These are phyloP conservation scores for Agrotis clavis DNA, from an alignment of 2,888 invertebrate genomes.

Conservation along the genomic window DNA sequence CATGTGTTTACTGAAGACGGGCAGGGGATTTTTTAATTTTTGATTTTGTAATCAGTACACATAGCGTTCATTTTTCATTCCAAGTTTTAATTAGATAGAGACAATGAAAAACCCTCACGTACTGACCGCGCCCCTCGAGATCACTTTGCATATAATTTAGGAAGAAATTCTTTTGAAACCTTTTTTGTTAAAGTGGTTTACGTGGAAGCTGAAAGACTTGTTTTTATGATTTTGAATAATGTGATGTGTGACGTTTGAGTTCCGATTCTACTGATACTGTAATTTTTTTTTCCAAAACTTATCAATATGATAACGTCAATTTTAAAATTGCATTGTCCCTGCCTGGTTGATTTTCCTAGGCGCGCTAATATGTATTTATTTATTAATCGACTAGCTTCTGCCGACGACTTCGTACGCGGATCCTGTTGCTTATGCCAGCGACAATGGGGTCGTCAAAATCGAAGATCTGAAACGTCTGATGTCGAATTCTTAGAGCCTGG, in stretches of 20 bases:
- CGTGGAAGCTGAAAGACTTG: neutral
- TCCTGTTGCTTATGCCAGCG: too few relatives aligned
- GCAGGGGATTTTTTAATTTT: conserved; percentile 46
- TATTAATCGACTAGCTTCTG: too few relatives aligned
- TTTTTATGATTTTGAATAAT: neutral
- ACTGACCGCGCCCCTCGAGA: conserved; percentile 49
- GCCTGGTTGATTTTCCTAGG: too few relatives aligned
- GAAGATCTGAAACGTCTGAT: too few relatives aligned
- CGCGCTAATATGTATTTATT: too few relatives aligned
- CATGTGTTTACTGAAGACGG: conserved; percentile 51
- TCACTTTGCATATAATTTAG: conserved; percentile 62
- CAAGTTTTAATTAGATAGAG: conserved; percentile 63
- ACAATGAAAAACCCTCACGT: conserved; percentile 64
- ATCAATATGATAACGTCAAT: neutral
- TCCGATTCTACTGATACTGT: too few relatives aligned
- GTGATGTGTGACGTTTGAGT: too few relatives aligned
- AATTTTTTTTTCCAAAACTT: too few relatives aligned
- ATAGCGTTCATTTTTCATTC: conserved; percentile 60
- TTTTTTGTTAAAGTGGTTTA: conserved; percentile 35
- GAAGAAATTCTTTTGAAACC: conserved; percentile 38
- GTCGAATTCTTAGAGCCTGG: too few relatives aligned
- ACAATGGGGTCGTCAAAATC: too few relatives aligned
- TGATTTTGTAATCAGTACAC: conserved; percentile 63
- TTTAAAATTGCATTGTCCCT: neutral
- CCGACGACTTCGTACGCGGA: too few relatives aligned